Conservation (phyloP, 2,888 invertebrate species). For the Drepanosiphum platanoidis region DNA sequence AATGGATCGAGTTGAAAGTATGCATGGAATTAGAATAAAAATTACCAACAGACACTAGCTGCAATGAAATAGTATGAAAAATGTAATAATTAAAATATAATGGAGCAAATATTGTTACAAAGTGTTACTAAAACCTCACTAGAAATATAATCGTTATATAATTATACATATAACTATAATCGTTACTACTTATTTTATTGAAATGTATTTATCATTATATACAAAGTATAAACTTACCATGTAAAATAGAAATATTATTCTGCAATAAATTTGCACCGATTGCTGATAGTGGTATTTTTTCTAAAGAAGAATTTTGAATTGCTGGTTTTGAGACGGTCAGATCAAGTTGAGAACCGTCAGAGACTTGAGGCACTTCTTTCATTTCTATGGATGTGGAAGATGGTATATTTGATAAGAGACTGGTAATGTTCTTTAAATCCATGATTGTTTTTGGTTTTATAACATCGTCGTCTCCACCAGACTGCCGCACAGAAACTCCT, state of each 20-base stretch:
- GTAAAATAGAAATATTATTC: conserved; percentile 69
- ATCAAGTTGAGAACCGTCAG: conserved; percentile 63
- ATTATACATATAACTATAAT: background rate
- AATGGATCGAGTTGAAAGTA: no score
- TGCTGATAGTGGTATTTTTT: conserved; percentile 87
- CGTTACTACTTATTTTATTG: no score
- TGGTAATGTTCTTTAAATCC: conserved; percentile 58
- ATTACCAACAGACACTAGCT: no score
- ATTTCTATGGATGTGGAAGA: conserved; percentile 63
- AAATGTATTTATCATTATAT: no score
- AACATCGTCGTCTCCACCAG: conserved; percentile 66
- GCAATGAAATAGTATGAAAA: no score
- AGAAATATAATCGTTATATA: background rate
- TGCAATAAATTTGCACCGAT: conserved; percentile 80
- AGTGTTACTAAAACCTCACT: no score
- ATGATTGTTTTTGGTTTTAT: conserved; percentile 59
- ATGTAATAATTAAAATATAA: no score
- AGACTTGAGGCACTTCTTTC: conserved; percentile 48
- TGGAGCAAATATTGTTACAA: no score
- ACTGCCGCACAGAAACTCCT: conserved; percentile 70
- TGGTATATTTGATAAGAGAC: conserved; percentile 49
- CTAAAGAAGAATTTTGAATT: conserved; percentile 74
- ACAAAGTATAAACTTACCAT: conserved; percentile 67
- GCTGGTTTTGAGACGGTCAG: conserved; percentile 63
- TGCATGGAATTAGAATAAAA: no score